These are phyloP conservation scores for Lacerta agilis DNA, from an alignment of 2,797 vertebrate species.

Conservation along the genomic window DNA sequence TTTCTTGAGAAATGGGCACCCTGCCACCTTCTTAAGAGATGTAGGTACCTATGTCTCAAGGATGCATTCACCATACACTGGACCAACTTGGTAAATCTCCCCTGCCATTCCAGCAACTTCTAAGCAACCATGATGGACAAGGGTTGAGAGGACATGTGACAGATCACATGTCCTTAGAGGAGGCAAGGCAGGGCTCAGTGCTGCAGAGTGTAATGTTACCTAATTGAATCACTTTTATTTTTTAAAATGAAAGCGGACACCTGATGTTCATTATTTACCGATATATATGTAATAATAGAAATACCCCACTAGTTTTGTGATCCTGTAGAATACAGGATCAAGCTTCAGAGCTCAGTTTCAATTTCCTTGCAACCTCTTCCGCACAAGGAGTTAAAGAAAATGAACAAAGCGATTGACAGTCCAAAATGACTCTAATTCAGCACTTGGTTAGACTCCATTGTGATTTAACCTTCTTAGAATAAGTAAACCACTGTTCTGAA, in stretches of 20 bases:
- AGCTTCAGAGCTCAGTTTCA: not conserved
- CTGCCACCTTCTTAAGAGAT: no score
- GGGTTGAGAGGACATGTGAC: no score
- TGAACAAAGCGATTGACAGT: slow-evolving; percentile 33
- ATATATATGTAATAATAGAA: not conserved
- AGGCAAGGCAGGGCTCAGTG: no score
- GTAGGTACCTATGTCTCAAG: no score
- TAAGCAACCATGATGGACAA: no score
- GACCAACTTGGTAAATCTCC: no score
- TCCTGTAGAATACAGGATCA: not conserved
- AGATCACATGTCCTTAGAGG: no score
- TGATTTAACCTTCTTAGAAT: slow-evolving; percentile 42
- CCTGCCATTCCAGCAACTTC: no score
- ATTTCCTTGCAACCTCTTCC: not conserved
- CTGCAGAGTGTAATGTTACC: no score
- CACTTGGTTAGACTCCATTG: slow-evolving; percentile 17
- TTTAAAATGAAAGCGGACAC: not conserved
- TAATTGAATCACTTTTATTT: not conserved
- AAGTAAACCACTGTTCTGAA: slow-evolving; percentile 40
- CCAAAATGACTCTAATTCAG: slow-evolving; percentile 33
- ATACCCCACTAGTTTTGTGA: not conserved
- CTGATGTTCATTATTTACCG: not conserved
- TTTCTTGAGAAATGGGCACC: no score
- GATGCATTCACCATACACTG: no score
- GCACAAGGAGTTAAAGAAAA: not conserved